Evolutionary conservation across 2,797 vertebrate genomes (phyloP).

Genomic region (Glossophaga mutica): DNA sequence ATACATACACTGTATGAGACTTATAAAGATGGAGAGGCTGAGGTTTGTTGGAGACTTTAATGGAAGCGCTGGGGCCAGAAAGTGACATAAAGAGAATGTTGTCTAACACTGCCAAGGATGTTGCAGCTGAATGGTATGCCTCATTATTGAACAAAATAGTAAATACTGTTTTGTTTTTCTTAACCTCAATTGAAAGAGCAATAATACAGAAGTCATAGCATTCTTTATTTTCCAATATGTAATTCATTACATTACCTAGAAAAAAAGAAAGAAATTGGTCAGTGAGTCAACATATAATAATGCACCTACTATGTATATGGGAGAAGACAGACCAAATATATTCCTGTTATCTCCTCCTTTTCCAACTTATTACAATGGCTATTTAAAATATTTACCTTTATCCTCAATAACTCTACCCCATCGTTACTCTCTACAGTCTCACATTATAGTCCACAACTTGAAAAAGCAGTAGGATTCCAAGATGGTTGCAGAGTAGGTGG

Average conservation of each 20-base stretch:
- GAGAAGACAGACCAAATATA: not conserved
- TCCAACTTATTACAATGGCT: not conserved
- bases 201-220: conserved; percentile 30
- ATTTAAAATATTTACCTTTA: not conserved
- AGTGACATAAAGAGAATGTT: conserved; percentile 89
- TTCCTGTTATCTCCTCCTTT: not conserved
- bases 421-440: not conserved
- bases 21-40: conserved; percentile 89
- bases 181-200: conserved; percentile 53
- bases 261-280: conserved; percentile 2
- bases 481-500: not conserved
- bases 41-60: conserved; percentile 89
- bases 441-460: not conserved
- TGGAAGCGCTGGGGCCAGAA: conserved; percentile 90
- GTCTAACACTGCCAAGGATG: conserved; percentile 90
- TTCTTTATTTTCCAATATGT: conserved; percentile 30
- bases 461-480: not conserved
- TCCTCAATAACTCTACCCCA: not conserved
- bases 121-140: conserved; percentile 92
- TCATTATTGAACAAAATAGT: conserved; percentile 95
- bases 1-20: not conserved
- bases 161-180: conserved; percentile 75
- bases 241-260: conserved; percentile 37
- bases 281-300: not conserved
- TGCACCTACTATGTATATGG: not conserved